Conservation (phyloP, 2,797 vertebrate species). For the Chelon auratus region DNA sequence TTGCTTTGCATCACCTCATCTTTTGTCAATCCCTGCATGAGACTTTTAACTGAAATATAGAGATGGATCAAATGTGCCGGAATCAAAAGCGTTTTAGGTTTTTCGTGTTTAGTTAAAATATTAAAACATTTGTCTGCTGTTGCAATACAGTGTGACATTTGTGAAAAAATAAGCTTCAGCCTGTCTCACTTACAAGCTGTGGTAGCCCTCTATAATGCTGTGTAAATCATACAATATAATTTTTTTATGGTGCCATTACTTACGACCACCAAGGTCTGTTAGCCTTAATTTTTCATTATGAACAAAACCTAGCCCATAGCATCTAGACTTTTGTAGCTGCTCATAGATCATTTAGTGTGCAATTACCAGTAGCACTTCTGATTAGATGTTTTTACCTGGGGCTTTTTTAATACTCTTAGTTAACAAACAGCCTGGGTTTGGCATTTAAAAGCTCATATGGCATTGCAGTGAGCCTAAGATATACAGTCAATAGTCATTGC, state of each 20-base stretch:
- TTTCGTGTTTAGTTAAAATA: too few species aligned
- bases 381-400: slow-evolving; percentile 47
- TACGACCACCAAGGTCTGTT: slow-evolving; percentile 2
- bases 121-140: too few species aligned
- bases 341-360: slow-evolving; percentile 61
- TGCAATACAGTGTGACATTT: not conserved
- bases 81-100: not conserved
- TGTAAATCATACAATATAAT: slow-evolving; percentile 32
- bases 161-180: slow-evolving; percentile 8
- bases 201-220: not conserved
- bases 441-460: slow-evolving; percentile 24
- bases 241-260: slow-evolving; percentile 25
- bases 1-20: slow-evolving; percentile 61
- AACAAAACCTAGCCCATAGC: slow-evolving; percentile 51
- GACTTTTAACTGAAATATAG: slow-evolving; percentile 67
- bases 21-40: slow-evolving; percentile 71
- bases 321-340: slow-evolving; percentile 33
- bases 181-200: not conserved
- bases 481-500: slow-evolving; percentile 11
- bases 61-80: slow-evolving; percentile 76
- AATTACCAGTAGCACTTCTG: slow-evolving; percentile 56
- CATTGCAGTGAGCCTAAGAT: slow-evolving; percentile 8
- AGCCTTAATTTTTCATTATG: slow-evolving; percentile 48
- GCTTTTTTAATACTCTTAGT: slow-evolving; percentile 60
- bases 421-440: slow-evolving; percentile 47